Base-by-base conservation (phyloP, 2,888 invertebrate species). In the Aquatica leii region DNA sequence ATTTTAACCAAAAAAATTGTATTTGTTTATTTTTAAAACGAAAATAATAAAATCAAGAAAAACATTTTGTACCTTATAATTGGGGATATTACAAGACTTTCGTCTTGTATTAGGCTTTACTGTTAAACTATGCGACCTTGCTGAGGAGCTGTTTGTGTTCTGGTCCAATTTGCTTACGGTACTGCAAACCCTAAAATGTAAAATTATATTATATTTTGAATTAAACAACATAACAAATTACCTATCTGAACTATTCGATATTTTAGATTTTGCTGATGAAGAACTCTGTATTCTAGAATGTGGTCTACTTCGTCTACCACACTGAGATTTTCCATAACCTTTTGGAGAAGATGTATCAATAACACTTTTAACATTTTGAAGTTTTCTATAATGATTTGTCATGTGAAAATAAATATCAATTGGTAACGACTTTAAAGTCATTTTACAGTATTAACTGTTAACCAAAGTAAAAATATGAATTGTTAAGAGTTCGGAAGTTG, bases 301-400 rank as follows among this genome's bases (percentile, higher is more conserved):
- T 49, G 58, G 54, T 21, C 66, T 58, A 18, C 56, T 59, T 35
- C 55, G 54, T 46, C 53, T 59, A 1, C 50, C 58, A 4, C 24
- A 24, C 6, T 24, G 2, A 63, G 57, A 48, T 61, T 70, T 70
- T 53, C 58, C 66, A 69, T 60, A 71, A 71, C 73, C 74, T 73
- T 74, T 74, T 6, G 79, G 77, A 67, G 73, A 62, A 66, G 80
- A 77, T 61, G 80, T 78, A 72, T 81, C 80, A 59, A 82, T 76
- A 49, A 75, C 71, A 69, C 80, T 75, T 74, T 80, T 81, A 15
- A 78, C 80, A 48, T 74, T 74, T 69, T 71, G 76, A 41, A 82
- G 66, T 69, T 79, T 78, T 59, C 76, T 78, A 67, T 83, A 83
- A 74, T 84, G 83, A 69, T 81, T 80, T 60, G 75, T 76, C 83